phyloP scores from a whole-genome alignment of 2,797 vertebrate genomes.

The Eulemur mongoz region DNA sequence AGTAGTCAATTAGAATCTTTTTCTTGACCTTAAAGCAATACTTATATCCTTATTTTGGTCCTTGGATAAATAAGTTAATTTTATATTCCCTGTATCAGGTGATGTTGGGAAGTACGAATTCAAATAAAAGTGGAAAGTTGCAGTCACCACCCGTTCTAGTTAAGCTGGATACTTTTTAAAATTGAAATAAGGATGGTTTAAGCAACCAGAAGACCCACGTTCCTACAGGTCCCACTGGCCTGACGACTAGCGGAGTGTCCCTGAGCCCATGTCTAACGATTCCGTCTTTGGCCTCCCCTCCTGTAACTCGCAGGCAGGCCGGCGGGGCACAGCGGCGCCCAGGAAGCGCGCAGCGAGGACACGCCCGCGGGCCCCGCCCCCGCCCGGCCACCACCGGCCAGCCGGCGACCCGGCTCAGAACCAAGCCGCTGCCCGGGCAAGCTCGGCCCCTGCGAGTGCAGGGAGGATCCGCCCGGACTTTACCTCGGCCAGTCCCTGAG shows the following conservation, averaged over 20 bases:
- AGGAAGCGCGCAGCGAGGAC: not conserved
- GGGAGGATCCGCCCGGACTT: not conserved
- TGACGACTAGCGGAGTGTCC: not conserved
- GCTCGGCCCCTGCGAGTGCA: not conserved
- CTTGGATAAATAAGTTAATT: not conserved
- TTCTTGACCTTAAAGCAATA: constrained; percentile 8
- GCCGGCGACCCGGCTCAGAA: too few relatives aligned
- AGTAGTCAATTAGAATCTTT: not conserved
- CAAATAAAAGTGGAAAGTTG: not conserved
- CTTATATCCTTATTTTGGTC: not conserved
- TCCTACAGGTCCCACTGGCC: not conserved
- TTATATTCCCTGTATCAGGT: not conserved
- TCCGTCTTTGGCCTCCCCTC: not conserved
- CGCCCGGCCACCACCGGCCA: not conserved
- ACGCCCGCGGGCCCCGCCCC: not conserved
- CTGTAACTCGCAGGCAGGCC: not conserved
- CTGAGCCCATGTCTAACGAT: not conserved
- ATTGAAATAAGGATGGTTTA: not conserved
- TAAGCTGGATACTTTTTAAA: not conserved
- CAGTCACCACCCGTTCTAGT: not conserved
- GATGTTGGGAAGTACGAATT: not conserved
- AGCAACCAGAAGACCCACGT: not conserved
- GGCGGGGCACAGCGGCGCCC: too few relatives aligned
- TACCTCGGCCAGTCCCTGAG: constrained; percentile 92
- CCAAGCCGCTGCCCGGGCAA: fast-evolving